phyloP scores from a whole-genome alignment of 2,888 invertebrate species.

The Plebejus melissa region DNA sequence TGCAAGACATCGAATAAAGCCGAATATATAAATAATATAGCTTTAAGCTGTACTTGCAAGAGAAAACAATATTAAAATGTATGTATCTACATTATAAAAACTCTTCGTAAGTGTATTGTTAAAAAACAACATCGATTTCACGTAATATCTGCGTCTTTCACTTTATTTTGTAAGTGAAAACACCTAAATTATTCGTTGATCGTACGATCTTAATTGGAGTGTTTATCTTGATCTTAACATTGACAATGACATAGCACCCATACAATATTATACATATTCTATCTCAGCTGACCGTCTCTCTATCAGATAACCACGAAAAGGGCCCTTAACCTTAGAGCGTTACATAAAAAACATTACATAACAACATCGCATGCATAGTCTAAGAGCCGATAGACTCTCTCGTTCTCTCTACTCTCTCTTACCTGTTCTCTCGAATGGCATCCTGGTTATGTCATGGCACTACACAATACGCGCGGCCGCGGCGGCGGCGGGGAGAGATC shows the following conservation, averaged over 20 bases:
- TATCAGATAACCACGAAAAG: neutral
- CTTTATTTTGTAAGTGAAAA: neutral
- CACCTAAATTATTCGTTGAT: neutral
- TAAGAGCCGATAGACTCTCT: slow-evolving; percentile 35
- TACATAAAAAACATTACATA: neutral
- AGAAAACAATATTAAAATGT: neutral
- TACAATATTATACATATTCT: neutral
- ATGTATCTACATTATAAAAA: neutral
- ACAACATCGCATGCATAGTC: neutral
- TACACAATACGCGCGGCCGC: slow-evolving; percentile 59
- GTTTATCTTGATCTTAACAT: neutral
- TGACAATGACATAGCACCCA: neutral
- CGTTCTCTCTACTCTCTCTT: neutral
- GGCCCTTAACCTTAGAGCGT: neutral
- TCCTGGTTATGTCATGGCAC: slow-evolving; percentile 12
- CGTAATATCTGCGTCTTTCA: neutral
- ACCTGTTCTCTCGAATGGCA: slow-evolving; percentile 19
- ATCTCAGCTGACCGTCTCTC: neutral
- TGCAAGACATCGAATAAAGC: neutral
- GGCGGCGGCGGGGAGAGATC: slow-evolving; percentile 63
- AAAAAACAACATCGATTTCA: neutral
- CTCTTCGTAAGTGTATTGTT: neutral
- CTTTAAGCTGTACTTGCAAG: neutral
- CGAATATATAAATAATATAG: neutral
- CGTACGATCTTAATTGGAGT: neutral